phyloP scores from a whole-genome alignment of 1,140 invertebrate species.

The Hetaerina americana region DNA sequence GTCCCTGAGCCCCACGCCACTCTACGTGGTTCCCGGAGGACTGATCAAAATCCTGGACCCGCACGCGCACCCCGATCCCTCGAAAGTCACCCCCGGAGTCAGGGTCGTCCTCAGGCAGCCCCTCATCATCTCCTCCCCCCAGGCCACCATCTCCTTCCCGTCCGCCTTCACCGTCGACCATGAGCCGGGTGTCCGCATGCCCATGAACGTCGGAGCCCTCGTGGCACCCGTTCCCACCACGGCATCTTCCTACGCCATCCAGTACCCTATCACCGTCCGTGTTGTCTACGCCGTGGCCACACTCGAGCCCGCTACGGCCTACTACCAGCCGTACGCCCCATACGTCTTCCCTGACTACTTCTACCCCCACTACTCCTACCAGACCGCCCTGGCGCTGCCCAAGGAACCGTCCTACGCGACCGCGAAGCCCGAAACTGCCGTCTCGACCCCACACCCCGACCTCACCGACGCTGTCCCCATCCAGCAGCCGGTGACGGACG shows the following conservation, averaged over 20 bases:
- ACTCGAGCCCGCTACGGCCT: not conserved
- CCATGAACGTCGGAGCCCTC: constrained; percentile 20
- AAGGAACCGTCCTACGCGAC: not conserved
- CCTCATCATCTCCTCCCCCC: constrained; percentile 17
- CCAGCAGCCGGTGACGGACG: constrained; percentile 4
- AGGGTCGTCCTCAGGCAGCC: constrained; percentile 19
- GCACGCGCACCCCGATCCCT: not conserved
- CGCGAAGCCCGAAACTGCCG: not conserved
- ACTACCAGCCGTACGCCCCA: not conserved
- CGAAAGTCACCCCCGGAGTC: constrained; percentile 20
- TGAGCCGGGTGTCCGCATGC: constrained; percentile 19
- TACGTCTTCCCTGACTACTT: not conserved
- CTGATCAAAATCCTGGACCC: not conserved
- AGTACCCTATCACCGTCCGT: constrained; percentile 12
- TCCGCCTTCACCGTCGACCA: constrained; percentile 18
- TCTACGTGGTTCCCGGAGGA: constrained; percentile 12
- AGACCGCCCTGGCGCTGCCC: not conserved
- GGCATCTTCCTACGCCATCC: constrained; percentile 11
- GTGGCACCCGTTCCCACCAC: constrained; percentile 20
- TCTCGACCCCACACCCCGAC: not conserved
- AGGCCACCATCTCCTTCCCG: constrained; percentile 18
- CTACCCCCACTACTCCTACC: not conserved
- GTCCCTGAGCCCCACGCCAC: constrained; percentile 12
- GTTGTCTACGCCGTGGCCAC: constrained; percentile 22
- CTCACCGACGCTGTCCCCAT: too few relatives aligned